phyloP scores from a whole-genome alignment of 2,797 vertebrate species.

The Lagodon rhomboides region DNA sequence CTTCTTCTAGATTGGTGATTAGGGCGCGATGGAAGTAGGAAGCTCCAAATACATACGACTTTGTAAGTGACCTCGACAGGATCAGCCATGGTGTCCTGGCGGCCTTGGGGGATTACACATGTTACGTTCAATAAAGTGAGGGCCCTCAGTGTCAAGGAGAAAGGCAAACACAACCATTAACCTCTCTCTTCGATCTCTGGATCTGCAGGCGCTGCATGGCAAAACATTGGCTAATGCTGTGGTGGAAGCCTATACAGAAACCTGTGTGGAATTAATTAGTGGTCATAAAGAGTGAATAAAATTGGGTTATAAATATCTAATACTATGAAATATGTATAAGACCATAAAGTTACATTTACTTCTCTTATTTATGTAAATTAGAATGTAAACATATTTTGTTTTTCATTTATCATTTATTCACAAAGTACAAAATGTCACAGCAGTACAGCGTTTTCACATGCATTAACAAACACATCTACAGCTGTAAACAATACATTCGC shows the following conservation, averaged over 20 bases:
- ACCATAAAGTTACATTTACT: no score
- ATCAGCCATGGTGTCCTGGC: conserved; percentile 79
- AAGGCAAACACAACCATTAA: conserved; percentile 87
- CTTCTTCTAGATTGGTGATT: conserved; percentile 86
- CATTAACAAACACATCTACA: conserved; percentile 4
- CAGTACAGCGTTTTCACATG: background rate
- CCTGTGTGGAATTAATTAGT: conserved; percentile 57
- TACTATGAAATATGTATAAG: conserved; percentile 3
- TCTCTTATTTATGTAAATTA: background rate
- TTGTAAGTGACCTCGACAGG: conserved; percentile 86
- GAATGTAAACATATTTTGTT: background rate
- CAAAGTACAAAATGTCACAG: background rate
- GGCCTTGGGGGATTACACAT: conserved; percentile 88
- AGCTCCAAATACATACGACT: conserved; percentile 87
- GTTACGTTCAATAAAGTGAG: conserved; percentile 89
- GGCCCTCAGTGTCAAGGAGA: conserved; percentile 87
- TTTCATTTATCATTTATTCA: background rate
- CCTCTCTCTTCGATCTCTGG: conserved; percentile 79
- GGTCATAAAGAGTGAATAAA: conserved; percentile 52
- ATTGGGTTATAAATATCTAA: conserved; percentile 39
- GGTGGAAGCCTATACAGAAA: conserved; percentile 39
- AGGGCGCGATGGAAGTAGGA: conserved; percentile 85
- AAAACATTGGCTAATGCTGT: conserved; percentile 63
- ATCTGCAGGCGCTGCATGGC: conserved; percentile 63
- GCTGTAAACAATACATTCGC: background rate